These are phyloP conservation scores for Seriola rivoliana DNA, from an alignment of 2,113 vertebrate genomes.

Conservation along the genomic window DNA sequence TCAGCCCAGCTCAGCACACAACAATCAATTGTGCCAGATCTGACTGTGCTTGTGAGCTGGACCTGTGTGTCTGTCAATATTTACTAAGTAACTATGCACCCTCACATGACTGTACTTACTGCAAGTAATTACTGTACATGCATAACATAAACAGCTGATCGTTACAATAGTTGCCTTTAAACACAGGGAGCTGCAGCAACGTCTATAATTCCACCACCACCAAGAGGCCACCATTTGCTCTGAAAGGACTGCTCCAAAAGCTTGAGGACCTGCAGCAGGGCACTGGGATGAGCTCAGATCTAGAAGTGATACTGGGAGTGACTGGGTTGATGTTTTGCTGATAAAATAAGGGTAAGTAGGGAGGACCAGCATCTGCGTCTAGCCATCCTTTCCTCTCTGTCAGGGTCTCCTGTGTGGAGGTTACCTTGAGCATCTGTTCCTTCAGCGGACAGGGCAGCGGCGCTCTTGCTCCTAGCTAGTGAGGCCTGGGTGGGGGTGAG, in stretches of 20 bases:
- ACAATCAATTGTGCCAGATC: constrained; percentile 59
- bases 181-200: neutral
- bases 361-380: constrained; percentile 24
- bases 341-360: neutral
- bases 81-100: constrained; percentile 29
- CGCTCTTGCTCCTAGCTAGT: constrained; percentile 95
- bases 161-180: constrained; percentile 13
- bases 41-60: constrained; percentile 46
- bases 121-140: constrained; percentile 27
- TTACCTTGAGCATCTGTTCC: constrained; percentile 93
- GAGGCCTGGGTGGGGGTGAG: constrained; percentile 93
- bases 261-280: constrained; percentile 3
- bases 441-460: constrained; percentile 88
- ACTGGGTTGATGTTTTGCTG: constrained; percentile 3
- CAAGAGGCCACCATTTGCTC: neutral
- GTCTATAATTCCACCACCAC: constrained; percentile 9
- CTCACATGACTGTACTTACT: constrained; percentile 58
- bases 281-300: constrained; percentile 11
- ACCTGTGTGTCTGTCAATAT: constrained; percentile 37
- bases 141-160: constrained; percentile 32
- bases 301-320: constrained; percentile 15
- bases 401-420: constrained; percentile 68
- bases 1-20: constrained; percentile 57
- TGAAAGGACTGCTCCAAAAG: constrained; percentile 31
- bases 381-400: constrained; percentile 47